phyloP scores from a whole-genome alignment of 2,113 vertebrate species.

The Epinephelus moara region DNA sequence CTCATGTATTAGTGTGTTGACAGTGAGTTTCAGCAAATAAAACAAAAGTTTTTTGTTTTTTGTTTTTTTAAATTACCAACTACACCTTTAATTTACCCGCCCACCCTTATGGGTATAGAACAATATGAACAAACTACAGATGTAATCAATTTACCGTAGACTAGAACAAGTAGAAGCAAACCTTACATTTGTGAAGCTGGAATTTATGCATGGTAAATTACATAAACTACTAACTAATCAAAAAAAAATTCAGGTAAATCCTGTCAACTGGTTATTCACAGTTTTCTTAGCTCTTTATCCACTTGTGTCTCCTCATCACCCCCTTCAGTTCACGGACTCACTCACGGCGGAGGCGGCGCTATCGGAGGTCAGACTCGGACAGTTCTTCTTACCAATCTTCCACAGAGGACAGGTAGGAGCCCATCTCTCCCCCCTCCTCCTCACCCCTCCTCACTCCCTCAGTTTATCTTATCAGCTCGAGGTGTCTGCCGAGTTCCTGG shows the following conservation, averaged over 20 bases:
- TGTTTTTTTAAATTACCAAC: too few relatives aligned
- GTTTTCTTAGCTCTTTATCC: constrained; percentile 20
- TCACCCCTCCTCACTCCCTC: neutral
- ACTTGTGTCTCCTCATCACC: constrained; percentile 30
- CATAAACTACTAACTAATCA: neutral
- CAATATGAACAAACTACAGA: too few relatives aligned
- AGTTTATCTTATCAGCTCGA: constrained; percentile 75
- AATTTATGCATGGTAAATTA: neutral
- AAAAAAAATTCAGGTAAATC: neutral
- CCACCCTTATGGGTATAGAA: too few relatives aligned
- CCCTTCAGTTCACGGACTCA: constrained; percentile 88
- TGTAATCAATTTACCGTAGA: too few relatives aligned
- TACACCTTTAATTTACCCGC: too few relatives aligned
- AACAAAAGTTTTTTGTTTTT: too few relatives aligned
- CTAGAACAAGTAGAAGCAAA: too few relatives aligned
- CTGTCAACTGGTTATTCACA: neutral
- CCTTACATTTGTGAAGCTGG: too few relatives aligned
- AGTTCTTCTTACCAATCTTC: constrained; percentile 87
- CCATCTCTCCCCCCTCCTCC: neutral
- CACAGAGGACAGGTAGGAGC: constrained; percentile 88
- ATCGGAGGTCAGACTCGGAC: constrained; percentile 85
- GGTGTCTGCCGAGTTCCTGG: constrained; percentile 60
- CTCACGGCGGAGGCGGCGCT: constrained; percentile 85
- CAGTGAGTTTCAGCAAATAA: too few relatives aligned
- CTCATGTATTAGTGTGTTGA: too few relatives aligned